A percentile compares a stretch with the other conserved stretches of the same genome.
These are phyloP conservation scores for Chunga burmeisteri DNA, from an alignment of 2,113 vertebrate species.

Conservation along the genomic window DNA sequence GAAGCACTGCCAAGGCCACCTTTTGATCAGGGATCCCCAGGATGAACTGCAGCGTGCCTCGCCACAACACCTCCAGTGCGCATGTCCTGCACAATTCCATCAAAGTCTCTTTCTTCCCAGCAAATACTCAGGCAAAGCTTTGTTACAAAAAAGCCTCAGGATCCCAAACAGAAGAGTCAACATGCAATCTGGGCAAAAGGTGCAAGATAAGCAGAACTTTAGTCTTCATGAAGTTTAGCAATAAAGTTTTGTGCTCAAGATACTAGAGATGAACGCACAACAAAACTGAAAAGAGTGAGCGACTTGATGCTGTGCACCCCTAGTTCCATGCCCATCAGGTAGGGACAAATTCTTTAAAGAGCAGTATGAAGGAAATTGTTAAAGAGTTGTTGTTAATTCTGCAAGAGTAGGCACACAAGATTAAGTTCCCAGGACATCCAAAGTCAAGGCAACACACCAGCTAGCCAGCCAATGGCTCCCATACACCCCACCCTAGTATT, in stretches of 20 bases:
- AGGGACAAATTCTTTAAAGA: background rate
- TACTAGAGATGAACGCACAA: background rate
- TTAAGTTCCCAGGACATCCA: background rate
- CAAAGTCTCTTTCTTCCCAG: background rate
- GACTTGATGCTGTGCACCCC: background rate
- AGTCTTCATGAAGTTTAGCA: background rate
- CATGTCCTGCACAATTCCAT: background rate
- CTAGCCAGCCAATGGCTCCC: background rate
- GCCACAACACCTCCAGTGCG: background rate
- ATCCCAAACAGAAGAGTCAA: background rate
- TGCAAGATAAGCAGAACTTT: background rate
- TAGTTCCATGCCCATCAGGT: background rate
- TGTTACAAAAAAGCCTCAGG: background rate
- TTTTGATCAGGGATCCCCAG: background rate
- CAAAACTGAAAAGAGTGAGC: background rate
- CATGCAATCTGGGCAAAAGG: background rate
- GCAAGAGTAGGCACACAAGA: background rate
- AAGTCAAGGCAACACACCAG: background rate
- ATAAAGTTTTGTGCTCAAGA: background rate
- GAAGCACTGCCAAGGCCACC: background rate
- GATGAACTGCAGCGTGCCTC: background rate
- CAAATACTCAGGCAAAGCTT: background rate
- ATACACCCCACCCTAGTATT: background rate
- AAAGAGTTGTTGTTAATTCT: background rate
- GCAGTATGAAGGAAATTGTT: background rate